phyloP scores from a whole-genome alignment of 2,888 invertebrate species.

The Dasypogon diadema region DNA sequence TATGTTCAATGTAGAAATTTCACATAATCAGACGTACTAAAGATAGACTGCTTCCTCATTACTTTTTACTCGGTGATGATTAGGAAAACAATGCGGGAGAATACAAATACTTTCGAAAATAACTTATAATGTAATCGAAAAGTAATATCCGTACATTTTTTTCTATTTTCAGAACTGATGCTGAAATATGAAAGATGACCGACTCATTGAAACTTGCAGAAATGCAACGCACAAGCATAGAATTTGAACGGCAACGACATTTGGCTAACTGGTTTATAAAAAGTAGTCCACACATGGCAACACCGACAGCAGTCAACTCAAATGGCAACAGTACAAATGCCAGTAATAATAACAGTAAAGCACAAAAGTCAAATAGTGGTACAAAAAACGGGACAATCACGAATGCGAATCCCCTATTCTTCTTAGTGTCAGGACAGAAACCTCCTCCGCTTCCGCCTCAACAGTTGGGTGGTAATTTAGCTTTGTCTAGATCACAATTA shows the following conservation, averaged over 20 bases:
- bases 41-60: no score
- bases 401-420: slow-evolving; percentile 62
- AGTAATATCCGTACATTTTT: no score
- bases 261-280: slow-evolving; percentile 69
- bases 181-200: slow-evolving; percentile 60
- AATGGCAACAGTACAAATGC: slow-evolving; percentile 54
- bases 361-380: slow-evolving; percentile 58
- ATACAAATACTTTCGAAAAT: no score
- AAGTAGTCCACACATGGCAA: slow-evolving; percentile 68
- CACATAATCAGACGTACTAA: no score
- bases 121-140: no score
- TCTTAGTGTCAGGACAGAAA: slow-evolving; percentile 61
- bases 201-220: slow-evolving; percentile 66
- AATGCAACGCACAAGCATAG: slow-evolving; percentile 69
- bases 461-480: slow-evolving; percentile 58
- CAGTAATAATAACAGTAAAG: slow-evolving; percentile 54
- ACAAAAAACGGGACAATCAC: slow-evolving; percentile 61
- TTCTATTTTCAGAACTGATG: slow-evolving; percentile 55
- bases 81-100: no score
- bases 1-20: no score
- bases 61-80: no score
- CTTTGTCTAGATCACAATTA: slow-evolving; percentile 59
- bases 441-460: slow-evolving; percentile 53
- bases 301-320: slow-evolving; percentile 55
- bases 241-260: slow-evolving; percentile 69